These are phyloP conservation scores for Schizopygopsis pylzovi DNA, from an alignment of 2,797 vertebrate species.

Conservation along the genomic window DNA sequence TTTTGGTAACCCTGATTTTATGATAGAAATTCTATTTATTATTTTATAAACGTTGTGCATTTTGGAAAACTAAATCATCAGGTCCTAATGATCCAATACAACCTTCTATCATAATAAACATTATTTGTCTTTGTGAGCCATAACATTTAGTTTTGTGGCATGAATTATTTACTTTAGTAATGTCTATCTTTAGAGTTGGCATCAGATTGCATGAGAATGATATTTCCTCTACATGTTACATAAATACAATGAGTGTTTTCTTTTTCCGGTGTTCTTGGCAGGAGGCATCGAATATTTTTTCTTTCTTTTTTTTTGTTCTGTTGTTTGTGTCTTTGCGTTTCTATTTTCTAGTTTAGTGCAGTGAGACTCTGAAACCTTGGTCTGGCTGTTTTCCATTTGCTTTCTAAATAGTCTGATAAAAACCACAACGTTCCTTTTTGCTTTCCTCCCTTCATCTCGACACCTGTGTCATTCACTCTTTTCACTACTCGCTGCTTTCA, in stretches of 20 bases:
- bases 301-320: not conserved
- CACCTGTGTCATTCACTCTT: constrained; percentile 59
- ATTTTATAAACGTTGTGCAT: not conserved
- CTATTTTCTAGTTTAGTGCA: not conserved
- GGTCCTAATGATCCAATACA: not conserved
- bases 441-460: not conserved
- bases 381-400: not conserved
- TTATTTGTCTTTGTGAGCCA: constrained; percentile 33
- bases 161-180: constrained; percentile 45
- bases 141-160: constrained; percentile 3
- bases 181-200: constrained; percentile 2
- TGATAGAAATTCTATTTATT: not conserved
- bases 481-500: constrained; percentile 7
- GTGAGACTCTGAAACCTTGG: not conserved
- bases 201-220: not conserved
- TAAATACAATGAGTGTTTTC: constrained; percentile 5
- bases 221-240: not conserved
- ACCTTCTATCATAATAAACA: not conserved
- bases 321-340: not conserved
- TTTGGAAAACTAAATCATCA: not conserved
- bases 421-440: not conserved
- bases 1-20: not conserved
- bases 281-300: not conserved
- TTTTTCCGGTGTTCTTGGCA: constrained; percentile 8
- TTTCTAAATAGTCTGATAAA: not conserved